Evolutionary conservation across 2,113 vertebrate species (phyloP), one percentile per base, ranked within the genome.

Genomic region (Saccopteryx bilineata): DNA sequence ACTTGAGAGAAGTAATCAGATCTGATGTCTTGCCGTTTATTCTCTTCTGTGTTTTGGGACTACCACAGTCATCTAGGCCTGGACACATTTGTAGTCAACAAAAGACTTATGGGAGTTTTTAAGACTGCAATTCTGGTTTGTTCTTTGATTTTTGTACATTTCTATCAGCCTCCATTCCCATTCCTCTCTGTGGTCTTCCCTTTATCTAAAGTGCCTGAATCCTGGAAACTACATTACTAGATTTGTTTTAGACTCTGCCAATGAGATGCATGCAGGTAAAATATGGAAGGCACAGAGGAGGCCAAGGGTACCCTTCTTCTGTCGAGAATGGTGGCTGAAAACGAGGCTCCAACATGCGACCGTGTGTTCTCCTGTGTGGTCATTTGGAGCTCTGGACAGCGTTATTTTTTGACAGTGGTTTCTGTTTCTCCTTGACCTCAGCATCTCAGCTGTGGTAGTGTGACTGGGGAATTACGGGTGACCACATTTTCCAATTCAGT

Each of bases 281-380:
- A 86, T 19, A 50, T 58, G 58, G 48, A 79, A 90, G 23, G 74
- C 3, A 18, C 24, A 28, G 10, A n/a, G 50, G n/a, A 92, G 81
- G 50, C 19, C 12, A 23, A 85, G 2, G 89, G 17, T 48, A 88
- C 11, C 6, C 19, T 58, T 61, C 31, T 7, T 39, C 19, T 39
- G 31, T 21, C 63, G 72, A 12, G 31, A 46, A 23, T 54, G 31
- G 75, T 21, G 52, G 46, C 26, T 69, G 60, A 18, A 60, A 54
- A 1, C 12, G 24, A 58, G 69, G n/a, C 46, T 56, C 23, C 11
- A 52, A 26, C 7, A 39, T 15, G 58, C 17, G 23, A 33, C 1
- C 2, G 1, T 0, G 3, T 9, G 15, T 28, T 28, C 72, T 85
- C 33, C 18, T 31, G 0, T 28, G 58, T n/a, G 21, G 5, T 60